Base-by-base conservation (phyloP, 1,140 invertebrate genomes). In the Drosophila ananassae region DNA sequence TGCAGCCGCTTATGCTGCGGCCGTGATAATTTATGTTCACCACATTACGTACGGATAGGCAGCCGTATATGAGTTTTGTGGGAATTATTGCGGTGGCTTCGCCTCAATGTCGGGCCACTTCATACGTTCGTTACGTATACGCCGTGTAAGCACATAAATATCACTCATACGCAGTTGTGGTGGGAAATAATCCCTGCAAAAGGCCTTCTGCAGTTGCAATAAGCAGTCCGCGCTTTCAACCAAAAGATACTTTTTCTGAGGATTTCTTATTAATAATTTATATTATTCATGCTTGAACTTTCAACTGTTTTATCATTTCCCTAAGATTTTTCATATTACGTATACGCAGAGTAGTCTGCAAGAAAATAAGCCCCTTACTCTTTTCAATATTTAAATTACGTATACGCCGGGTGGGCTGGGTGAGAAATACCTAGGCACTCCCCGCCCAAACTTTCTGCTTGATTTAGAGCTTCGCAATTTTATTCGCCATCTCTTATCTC, bases 11-110 rank as follows among this genome's bases (percentile, higher is more conserved):
- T 76, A 74, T 74, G 72, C 71, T 67, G 73, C 34, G 67, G 67
- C 66, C 66, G 34, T 48, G 30, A 68, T 75, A 76, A 84, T 85
- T 84, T 82, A 82, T 78, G 58, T 68, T 75, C 44, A 37, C 56
- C 57, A 76, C 60, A 79, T 69, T 76, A 78, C 82, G 78, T 81
- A 9, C 32, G 32, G 32, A 75, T 78, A 58, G 60, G 78, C 74
- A 71, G 76, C 58, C 34, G 52, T 77, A 76, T 79, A 84, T 73
- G 58, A 56, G 51, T 55, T 52, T 41, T 73, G 58, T 6, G 69
- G 72, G 51, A 44, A 62, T 52, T 59, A 53, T 61, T 51, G 71
- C 62, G 71, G 72, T 22, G 41, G 52, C 39, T 66, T 68, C 68
- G 67, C 25, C 54, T 21, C 47, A 34, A 17, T 22, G 48, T 21